Conservation (phyloP, 2,113 vertebrate species). For the Aphyosemion australe region DNA sequence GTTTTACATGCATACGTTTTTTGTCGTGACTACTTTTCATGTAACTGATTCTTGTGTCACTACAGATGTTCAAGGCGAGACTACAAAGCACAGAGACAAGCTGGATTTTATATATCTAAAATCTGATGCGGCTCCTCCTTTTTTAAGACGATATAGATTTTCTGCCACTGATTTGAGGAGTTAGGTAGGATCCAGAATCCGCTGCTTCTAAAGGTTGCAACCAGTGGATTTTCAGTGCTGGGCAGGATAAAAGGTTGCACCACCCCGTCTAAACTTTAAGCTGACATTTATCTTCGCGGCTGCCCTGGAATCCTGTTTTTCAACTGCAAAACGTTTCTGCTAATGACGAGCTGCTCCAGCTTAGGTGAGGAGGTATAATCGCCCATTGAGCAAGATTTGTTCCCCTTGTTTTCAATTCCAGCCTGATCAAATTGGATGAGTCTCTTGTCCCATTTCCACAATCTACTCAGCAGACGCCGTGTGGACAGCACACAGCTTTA, state of each 20-base stretch:
- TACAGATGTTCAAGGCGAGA: constrained; percentile 62
- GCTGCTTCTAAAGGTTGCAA: constrained; percentile 59
- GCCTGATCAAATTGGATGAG: constrained; percentile 28
- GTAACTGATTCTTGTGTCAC: constrained; percentile 64
- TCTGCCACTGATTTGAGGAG: constrained; percentile 68
- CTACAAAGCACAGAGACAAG: constrained; percentile 73
- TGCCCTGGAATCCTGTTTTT: constrained; percentile 30
- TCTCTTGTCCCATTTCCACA: neutral
- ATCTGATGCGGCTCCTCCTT: constrained; percentile 74
- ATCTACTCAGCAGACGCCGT: constrained; percentile 39
- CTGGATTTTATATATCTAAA: constrained; percentile 82
- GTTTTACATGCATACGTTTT: neutral
- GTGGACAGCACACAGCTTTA: constrained; percentile 35
- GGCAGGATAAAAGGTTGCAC: constrained; percentile 57
- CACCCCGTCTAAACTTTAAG: constrained; percentile 55
- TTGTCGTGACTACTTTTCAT: neutral
- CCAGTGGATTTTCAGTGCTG: constrained; percentile 60
- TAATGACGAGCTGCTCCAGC: constrained; percentile 33
- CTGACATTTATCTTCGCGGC: constrained; percentile 52
- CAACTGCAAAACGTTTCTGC: constrained; percentile 20
- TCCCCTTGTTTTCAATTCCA: constrained; percentile 19
- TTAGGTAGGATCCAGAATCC: constrained; percentile 42
- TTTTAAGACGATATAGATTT: constrained; percentile 78
- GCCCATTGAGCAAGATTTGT: constrained; percentile 7
- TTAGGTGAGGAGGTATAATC: neutral